Percentiles rank a stretch among this genome's conserved stretches.
phyloP scores from a whole-genome alignment of 2,888 invertebrate genomes.

The Dusona sp. region DNA sequence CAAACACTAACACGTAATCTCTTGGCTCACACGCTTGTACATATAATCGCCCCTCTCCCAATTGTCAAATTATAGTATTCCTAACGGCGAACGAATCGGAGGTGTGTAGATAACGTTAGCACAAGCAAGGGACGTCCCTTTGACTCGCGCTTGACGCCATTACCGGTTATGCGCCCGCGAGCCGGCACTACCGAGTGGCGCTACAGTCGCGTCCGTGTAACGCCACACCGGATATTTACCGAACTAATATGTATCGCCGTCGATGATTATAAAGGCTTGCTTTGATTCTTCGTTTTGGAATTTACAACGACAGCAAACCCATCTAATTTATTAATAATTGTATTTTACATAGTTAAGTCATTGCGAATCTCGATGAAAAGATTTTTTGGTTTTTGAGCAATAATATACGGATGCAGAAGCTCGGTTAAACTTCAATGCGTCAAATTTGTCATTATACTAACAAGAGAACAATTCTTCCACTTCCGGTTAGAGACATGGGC shows the following conservation, averaged over 20 bases:
- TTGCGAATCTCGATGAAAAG: not conserved
- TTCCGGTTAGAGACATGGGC: not conserved
- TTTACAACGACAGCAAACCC: not conserved
- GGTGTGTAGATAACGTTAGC: conserved; percentile 47
- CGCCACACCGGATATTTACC: not conserved
- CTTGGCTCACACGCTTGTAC: conserved; percentile 10
- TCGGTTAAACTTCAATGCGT: not conserved
- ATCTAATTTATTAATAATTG: not conserved
- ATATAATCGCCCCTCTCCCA: conserved; percentile 27
- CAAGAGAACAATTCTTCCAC: not conserved
- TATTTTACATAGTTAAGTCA: not conserved
- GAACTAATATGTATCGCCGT: conserved; percentile 1
- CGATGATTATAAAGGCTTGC: not conserved
- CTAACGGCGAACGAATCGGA: conserved; percentile 55
- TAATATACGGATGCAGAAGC: not conserved
- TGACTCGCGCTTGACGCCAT: conserved; percentile 66
- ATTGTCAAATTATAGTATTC: conserved; percentile 58
- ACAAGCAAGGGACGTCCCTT: conserved; percentile 51
- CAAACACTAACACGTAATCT: conserved; percentile 18
- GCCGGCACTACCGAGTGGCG: conserved; percentile 30
- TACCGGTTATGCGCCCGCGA: conserved; percentile 60
- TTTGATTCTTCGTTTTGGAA: not conserved
- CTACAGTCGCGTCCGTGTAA: not conserved
- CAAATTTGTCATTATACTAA: not conserved
- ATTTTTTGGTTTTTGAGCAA: not conserved